phyloP scores from a whole-genome alignment of 2,888 invertebrate genomes.

The Escarpia spicata region DNA sequence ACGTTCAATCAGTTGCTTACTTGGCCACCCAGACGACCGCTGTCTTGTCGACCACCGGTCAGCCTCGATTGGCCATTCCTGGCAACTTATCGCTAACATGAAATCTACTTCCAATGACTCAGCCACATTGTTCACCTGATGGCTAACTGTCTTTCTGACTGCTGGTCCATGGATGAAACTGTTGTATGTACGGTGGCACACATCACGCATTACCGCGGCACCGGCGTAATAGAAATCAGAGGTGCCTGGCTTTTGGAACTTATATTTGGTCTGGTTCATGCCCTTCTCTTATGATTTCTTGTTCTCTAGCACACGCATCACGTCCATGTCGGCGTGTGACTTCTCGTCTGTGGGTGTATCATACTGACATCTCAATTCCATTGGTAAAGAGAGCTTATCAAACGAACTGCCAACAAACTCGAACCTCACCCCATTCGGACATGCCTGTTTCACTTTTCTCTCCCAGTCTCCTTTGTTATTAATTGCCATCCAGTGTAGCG shows the following conservation, averaged over 20 bases:
- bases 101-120: neutral
- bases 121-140: neutral
- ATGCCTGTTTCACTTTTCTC: no score
- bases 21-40: slow-evolving; percentile 24
- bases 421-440: neutral
- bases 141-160: neutral
- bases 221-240: neutral
- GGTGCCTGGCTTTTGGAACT: no score
- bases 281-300: no score
- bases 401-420: neutral
- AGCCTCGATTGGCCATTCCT: slow-evolving; percentile 46
- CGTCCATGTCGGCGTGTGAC: no score
- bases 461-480: no score
- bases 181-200: no score
- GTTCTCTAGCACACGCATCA: no score
- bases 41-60: slow-evolving; percentile 41
- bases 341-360: no score
- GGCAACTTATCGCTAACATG: slow-evolving; percentile 37
- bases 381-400: neutral
- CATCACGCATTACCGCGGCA: neutral
- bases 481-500: no score
- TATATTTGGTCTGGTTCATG: neutral
- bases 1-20: neutral
- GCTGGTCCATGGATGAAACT: no score
- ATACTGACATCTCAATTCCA: neutral